Conservation (phyloP, 2,888 invertebrate genomes). For the Acleris literana region DNA sequence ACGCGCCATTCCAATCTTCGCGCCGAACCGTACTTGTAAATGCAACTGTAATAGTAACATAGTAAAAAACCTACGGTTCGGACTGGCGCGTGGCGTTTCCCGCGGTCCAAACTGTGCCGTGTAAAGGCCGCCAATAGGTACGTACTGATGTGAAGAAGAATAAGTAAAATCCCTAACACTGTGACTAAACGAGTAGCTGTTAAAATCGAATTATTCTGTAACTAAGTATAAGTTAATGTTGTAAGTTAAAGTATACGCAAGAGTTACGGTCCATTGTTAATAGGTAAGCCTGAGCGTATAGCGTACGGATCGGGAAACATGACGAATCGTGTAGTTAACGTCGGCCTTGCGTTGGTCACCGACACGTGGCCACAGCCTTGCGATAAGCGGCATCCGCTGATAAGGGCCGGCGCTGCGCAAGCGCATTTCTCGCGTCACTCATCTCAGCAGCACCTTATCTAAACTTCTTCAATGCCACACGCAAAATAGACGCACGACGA, state of each 20-base stretch:
- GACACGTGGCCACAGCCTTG: slow-evolving; percentile 72
- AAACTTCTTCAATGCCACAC: too few species aligned
- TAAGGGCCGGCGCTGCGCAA: slow-evolving; percentile 60
- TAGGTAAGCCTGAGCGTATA: slow-evolving; percentile 8
- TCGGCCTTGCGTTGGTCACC: slow-evolving; percentile 45
- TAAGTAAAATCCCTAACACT: too few species aligned
- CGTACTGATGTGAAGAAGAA: too few species aligned
- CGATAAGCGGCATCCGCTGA: slow-evolving; percentile 73
- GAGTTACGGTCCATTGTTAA: slow-evolving; percentile 12
- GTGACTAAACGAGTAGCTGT: too few species aligned
- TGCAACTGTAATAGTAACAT: too few species aligned
- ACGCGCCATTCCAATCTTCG: too few species aligned
- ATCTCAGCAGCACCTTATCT: slow-evolving; percentile 12
- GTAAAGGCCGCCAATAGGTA: too few species aligned
- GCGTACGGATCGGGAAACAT: slow-evolving; percentile 21
- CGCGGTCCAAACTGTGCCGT: too few species aligned
- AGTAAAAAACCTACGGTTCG: too few species aligned
- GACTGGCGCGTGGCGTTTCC: too few species aligned
- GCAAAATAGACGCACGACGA: too few species aligned
- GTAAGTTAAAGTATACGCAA: neutral
- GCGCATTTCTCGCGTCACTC: slow-evolving; percentile 61
- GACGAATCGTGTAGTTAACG: slow-evolving; percentile 28
- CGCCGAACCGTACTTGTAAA: too few species aligned
- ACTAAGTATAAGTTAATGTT: neutral
- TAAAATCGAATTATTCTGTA: neutral